Percentiles rank a stretch among this genome's conserved stretches.
These are phyloP conservation scores for Phaethornis superciliosus DNA, from an alignment of 2,113 vertebrate species.

Conservation along the genomic window DNA sequence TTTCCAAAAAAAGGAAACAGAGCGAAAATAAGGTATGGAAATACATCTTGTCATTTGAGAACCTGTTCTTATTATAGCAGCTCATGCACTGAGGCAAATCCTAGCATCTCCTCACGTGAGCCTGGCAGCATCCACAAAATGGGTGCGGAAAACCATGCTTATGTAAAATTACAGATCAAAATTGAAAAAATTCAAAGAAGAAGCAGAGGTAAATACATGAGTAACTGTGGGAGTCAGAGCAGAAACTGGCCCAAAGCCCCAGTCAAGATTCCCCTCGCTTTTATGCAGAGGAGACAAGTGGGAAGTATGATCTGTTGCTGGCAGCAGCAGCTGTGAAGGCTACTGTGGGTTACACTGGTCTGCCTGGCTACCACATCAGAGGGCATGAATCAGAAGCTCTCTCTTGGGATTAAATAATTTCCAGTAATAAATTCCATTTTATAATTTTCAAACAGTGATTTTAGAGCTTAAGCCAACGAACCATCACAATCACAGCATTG, in stretches of 20 bases:
- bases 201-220: background rate
- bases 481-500: background rate
- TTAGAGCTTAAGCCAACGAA: background rate
- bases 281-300: background rate
- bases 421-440: slow-evolving; percentile 14
- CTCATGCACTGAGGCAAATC: background rate
- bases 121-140: background rate
- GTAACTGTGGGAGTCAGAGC: background rate
- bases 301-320: slow-evolving; percentile 11
- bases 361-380: background rate
- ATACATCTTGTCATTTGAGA: background rate
- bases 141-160: rapidly evolving
- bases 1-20: background rate
- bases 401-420: background rate
- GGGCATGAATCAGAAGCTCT: slow-evolving; percentile 20
- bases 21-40: background rate
- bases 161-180: background rate
- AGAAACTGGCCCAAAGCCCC: slow-evolving; percentile 27
- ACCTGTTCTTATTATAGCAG: background rate
- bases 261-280: background rate
- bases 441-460: slow-evolving; percentile 34
- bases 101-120: background rate
- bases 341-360: background rate
- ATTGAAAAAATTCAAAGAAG: background rate
- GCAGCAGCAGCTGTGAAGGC: slow-evolving; percentile 3